A percentile compares a stretch with the other conserved stretches of the same genome.
phyloP scores from a whole-genome alignment of 2,113 vertebrate genomes.

The Notarius lentiginosus region DNA sequence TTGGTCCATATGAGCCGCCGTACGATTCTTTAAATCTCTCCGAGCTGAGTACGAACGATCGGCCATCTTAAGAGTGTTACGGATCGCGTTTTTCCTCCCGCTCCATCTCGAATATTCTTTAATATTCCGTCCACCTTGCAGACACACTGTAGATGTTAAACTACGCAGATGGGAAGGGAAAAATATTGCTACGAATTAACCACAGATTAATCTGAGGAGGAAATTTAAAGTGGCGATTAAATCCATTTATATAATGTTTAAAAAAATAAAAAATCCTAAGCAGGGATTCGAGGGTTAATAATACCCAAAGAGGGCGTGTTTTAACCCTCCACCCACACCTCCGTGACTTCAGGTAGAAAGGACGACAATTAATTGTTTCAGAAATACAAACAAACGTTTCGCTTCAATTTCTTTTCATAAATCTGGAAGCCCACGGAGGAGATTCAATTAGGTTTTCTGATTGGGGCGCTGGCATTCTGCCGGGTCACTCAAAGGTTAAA shows the following conservation, averaged over 20 bases:
- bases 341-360: conserved; percentile 64
- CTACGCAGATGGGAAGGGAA: neutral
- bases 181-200: neutral
- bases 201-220: conserved; percentile 70
- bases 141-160: conserved; percentile 1
- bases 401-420: conserved; percentile 77
- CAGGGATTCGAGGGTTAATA: conserved; percentile 68
- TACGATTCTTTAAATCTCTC: too few relatives aligned
- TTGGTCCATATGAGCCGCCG: neutral
- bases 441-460: conserved; percentile 81
- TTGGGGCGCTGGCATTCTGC: conserved; percentile 78
- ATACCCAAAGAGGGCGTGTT: conserved; percentile 56
- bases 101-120: conserved; percentile 29
- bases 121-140: neutral
- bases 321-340: conserved; percentile 16
- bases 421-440: conserved; percentile 65
- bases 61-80: conserved; percentile 74
- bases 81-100: conserved; percentile 59
- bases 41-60: neutral
- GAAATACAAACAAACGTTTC: conserved; percentile 73
- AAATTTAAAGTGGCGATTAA: conserved; percentile 63
- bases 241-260: conserved; percentile 67
- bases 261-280: conserved; percentile 61
- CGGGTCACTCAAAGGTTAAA: conserved; percentile 80
- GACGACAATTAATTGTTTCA: conserved; percentile 39